A percentile compares a stretch with the other conserved stretches of the same genome.
Conservation (phyloP, 2,797 vertebrate species). For the Enteromius viviparus region DNA sequence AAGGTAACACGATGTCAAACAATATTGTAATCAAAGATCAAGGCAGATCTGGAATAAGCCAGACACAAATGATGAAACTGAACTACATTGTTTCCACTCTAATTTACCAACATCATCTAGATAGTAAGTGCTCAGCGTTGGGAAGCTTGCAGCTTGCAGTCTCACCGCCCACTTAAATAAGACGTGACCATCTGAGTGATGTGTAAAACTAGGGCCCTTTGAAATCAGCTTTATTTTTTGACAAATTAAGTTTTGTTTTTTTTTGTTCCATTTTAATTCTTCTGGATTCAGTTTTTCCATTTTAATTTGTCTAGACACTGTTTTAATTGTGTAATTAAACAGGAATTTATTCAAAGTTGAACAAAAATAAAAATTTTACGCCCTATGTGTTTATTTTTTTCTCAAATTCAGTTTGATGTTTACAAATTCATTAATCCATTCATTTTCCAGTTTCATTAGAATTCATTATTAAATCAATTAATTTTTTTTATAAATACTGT, state of each 20-base stretch:
- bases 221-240: not conserved
- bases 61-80: not conserved
- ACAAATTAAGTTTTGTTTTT: not conserved
- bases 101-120: not conserved
- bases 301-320: too few relatives aligned
- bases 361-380: not conserved
- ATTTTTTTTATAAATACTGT: too few relatives aligned
- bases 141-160: not conserved
- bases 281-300: not conserved
- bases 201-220: not conserved
- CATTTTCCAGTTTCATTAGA: not conserved
- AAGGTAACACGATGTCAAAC: not conserved
- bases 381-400: not conserved
- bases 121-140: not conserved
- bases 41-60: not conserved
- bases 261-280: not conserved
- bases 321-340: too few relatives aligned
- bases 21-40: constrained; percentile 3
- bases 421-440: not conserved
- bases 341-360: not conserved
- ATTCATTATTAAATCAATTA: too few relatives aligned
- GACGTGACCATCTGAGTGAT: not conserved
- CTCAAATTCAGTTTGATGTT: not conserved
- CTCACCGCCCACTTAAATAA: not conserved
- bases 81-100: not conserved